Evolutionary conservation across 2,888 invertebrate genomes (phyloP), one percentile per base, ranked within the genome.

Genomic region (Himalopsyche kuldschensis): DNA sequence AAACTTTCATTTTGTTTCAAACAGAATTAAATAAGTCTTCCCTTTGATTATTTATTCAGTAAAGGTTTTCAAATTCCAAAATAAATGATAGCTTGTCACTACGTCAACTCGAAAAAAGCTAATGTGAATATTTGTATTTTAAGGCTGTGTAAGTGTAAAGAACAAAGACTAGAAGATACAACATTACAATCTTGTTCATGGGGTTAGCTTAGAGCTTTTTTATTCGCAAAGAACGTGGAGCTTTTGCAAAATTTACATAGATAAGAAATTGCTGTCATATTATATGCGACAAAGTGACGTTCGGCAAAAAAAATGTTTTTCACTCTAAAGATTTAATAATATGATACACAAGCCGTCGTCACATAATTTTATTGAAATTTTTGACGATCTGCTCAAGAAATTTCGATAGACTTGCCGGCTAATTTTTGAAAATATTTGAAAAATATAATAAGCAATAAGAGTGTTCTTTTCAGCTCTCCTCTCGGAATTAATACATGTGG

Each of bases 261-360:
- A 55, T 55, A 55, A 55, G 55, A 20, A 69, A 69, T 46, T 63
- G 32, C 69, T 69, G 80, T 78, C 80, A 75, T 80, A 24, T 41
- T 55, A 24, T 27, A 46, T 31, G 6, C 35, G 78, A 78, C 75
- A 46, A 75, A 69, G 75, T 69, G 69, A 35, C 75, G 41, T 75
- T 75, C 41, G 1, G 15, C 2, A 6, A 41, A 41, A 41, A 41
- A 41, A 2, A 6, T 41, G 3, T 15, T 41, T 41, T 41, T 41
- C 15, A 41, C 15, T 41, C 41, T 41, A 15, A 41, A 41, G 41
- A 41, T 41, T 41, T 41, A 41, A 41, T 41, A 15, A 41, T 41
- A 41, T 41, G 41, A 41, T 41, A 41, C 8, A 35, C 5, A 8
- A 35, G 35, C 8, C 35, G 8, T 35, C 10, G 35, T 35, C 35